These are phyloP conservation scores for Asarcornis scutulata DNA, from an alignment of 2,113 vertebrate genomes.

Conservation along the genomic window DNA sequence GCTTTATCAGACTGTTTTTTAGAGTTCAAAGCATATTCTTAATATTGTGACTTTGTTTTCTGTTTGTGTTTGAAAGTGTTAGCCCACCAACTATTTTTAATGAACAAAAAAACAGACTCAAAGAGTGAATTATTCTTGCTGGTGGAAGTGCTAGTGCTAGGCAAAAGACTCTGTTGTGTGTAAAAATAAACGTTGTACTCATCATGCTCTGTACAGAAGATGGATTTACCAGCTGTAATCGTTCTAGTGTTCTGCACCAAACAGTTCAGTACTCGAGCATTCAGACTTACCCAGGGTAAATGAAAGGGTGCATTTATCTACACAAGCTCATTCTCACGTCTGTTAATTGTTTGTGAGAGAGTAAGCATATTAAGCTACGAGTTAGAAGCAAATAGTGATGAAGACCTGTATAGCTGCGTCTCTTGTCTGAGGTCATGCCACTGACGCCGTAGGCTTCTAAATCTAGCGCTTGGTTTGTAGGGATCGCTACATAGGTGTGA, in stretches of 20 bases:
- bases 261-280: neutral
- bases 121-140: neutral
- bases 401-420: neutral
- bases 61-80: neutral
- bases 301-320: neutral
- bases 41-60: neutral
- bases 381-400: neutral
- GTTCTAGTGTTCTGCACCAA: fast-evolving
- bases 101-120: neutral
- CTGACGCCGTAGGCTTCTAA: neutral
- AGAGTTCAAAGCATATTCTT: neutral
- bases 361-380: neutral
- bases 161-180: neutral
- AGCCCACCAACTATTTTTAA: neutral
- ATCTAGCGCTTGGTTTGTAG: neutral
- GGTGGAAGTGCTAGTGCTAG: neutral
- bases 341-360: neutral
- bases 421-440: neutral
- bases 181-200: neutral
- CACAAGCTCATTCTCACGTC: neutral
- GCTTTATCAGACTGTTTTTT: neutral
- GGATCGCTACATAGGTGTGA: fast-evolving
- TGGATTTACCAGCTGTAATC: neutral
- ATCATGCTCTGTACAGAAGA: fast-evolving
- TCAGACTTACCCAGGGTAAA: neutral